Base-by-base conservation (phyloP, 2,888 invertebrate genomes). In the Tridacna gigas region DNA sequence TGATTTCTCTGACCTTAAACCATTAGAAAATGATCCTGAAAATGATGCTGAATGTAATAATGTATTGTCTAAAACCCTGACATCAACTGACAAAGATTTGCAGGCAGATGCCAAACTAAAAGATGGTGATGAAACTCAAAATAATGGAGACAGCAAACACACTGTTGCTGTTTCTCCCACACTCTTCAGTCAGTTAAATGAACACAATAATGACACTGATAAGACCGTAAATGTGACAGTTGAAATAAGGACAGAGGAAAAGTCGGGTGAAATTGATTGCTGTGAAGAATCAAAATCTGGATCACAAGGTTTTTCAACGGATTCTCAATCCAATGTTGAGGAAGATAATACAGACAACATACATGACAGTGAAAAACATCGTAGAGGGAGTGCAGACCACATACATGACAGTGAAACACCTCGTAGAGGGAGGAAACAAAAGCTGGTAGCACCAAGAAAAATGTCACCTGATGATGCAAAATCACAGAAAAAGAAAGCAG, bases 401-500 rank as follows among this genome's bases (percentile, higher is more conserved):
- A 37, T 4, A 37, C 51, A 47, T 22, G 83, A 86, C 25, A 76
- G 69, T 0, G 74, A 75, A 60, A 69, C 71, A 61, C 76, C 77
- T 37, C 26, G 69, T 3, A 77, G 79, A 61, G 79, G 82, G 22
- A 75, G 82, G 26, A 74, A 69, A 71, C 26, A 91, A 66, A 92
- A 92, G 77, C 90, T 90, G 69, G 74, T 80, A 22, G 82, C 88
- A 4, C 91, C 92, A 7, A 90, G 90, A 78, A 90, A 89, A 75
- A 77, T 88, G 63, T 79, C 84, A 73, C 86, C 86, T 69, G 83
- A 87, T 61, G 75, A 77, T 65, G 63, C 63, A 4, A 80, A 78
- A 63, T n/a, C 20, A 25, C 74, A 74, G 48, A 74, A 63, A 28
- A 80, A 69, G 67, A 66, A 56, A 60, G 51, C 47, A 66, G 65